Conservation (phyloP, 2,113 vertebrate genomes). For the Aldabrachelys gigantea region DNA sequence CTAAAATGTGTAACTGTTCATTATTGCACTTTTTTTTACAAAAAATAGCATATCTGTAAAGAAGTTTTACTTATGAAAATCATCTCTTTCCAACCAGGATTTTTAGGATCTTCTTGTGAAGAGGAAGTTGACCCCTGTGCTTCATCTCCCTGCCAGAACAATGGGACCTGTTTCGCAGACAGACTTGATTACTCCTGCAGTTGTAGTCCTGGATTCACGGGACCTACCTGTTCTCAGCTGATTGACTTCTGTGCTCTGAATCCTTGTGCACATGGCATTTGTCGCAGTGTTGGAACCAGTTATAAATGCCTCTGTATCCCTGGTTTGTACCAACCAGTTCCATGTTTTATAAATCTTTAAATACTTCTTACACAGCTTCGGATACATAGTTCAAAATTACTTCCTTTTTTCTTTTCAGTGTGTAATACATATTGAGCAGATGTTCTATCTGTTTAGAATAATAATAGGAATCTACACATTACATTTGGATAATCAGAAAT, state of each 20-base stretch:
- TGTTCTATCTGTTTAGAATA: conserved; percentile 22
- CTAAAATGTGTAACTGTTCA: background rate
- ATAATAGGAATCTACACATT: background rate
- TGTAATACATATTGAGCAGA: conserved; percentile 7
- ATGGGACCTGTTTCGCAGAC: conserved; percentile 89
- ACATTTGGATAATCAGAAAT: conserved; percentile 24
- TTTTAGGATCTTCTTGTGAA: conserved; percentile 88
- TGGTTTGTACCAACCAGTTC: conserved; percentile 79
- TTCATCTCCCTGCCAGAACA: conserved; percentile 93
- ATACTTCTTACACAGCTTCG: background rate
- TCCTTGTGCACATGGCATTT: conserved; percentile 94
- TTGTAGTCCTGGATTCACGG: conserved; percentile 93
- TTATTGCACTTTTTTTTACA: background rate
- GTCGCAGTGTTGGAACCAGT: conserved; percentile 94
- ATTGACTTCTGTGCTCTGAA: conserved; percentile 97
- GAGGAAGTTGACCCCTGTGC: conserved; percentile 91
- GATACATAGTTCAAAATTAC: conserved; percentile 4
- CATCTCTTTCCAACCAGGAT: conserved; percentile 78
- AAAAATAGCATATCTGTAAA: background rate
- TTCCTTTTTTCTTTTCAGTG: conserved; percentile 10
- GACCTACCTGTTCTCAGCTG: conserved; percentile 89
- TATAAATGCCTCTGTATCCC: conserved; percentile 97
- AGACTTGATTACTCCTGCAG: conserved; percentile 85
- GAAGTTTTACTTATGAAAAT: background rate
- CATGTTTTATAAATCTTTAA: background rate